Conservation (phyloP, 2,113 vertebrate genomes). For the Cepphus grylle region DNA sequence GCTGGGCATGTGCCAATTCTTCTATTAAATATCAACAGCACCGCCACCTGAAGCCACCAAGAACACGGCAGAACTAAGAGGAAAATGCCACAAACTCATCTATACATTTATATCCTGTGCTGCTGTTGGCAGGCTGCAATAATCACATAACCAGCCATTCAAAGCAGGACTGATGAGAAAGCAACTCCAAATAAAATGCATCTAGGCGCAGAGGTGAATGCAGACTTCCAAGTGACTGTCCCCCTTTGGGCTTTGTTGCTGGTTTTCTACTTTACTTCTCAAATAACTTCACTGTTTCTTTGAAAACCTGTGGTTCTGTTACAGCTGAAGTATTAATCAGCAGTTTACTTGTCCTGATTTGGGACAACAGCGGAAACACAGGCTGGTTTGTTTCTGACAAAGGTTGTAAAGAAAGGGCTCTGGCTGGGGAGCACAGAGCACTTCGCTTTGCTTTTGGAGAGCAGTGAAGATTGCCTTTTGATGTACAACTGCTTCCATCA, state of each 20-base stretch:
- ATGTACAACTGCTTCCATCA: neutral
- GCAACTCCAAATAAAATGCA: neutral
- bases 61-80: neutral
- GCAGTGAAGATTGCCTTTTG: neutral
- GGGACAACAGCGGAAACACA: neutral
- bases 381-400: neutral
- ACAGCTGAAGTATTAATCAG: neutral
- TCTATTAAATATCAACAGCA: neutral
- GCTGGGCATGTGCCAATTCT: neutral
- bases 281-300: neutral
- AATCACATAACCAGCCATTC: neutral
- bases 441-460: neutral
- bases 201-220: neutral
- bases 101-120: neutral
- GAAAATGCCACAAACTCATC: neutral
- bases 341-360: neutral
- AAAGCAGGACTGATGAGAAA: neutral
- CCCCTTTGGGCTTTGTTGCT: neutral
- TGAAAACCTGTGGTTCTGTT: neutral
- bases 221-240: neutral
- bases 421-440: neutral
- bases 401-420: neutral
- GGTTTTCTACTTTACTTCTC: neutral
- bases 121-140: neutral
- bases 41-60: neutral